Base-by-base conservation (phyloP, 2,113 vertebrate genomes). In the Stegostoma tigrinum region DNA sequence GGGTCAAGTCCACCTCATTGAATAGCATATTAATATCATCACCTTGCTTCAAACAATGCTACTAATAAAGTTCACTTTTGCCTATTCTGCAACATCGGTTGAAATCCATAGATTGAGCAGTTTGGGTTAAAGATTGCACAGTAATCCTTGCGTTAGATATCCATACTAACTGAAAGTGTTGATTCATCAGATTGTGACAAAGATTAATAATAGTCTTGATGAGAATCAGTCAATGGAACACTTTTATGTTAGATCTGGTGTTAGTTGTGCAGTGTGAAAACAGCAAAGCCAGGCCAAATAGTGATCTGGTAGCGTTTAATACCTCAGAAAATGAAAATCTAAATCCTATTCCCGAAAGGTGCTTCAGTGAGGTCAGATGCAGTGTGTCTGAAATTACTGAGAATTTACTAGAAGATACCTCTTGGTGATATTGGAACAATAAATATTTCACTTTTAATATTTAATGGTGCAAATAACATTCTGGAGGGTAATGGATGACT, bases 401-500 rank as follows among this genome's bases (percentile, higher is more conserved):
- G 42, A 45, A 24, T 72, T 70, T 72, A 75, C 45, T 27, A 23
- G 24, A 75, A 30, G 23, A 34, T 95, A 45, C 45, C 94, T 48
- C 94, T 17, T 72, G 87, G 52, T 95, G 93, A 72, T 95, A 95
- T 95, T 95, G 68, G 24, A 70, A 75, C 68, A 95, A 72, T 95
- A 95, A 95, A 95, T 94, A 48, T 48, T 52, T 72, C 34, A 27
- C 27, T 95, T 95, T 95, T 72, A 94, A 94, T 94, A 94, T 94
- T 68, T 94, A 52, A 95, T 70, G 12, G 42, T 34, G 52, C 67
- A 95, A 70, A 72, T 17, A 95, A 34, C 94, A 72, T 95, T 14
- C 23, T 30, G 17, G 23, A 72, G 67, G 42, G 5, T 72, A 48
- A 72, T 30, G 68, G 68, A 75, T 48, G 68, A 52, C 17, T 48